Base-by-base conservation (phyloP, 2,888 invertebrate genomes). In the Pachydiplax longipennis region DNA sequence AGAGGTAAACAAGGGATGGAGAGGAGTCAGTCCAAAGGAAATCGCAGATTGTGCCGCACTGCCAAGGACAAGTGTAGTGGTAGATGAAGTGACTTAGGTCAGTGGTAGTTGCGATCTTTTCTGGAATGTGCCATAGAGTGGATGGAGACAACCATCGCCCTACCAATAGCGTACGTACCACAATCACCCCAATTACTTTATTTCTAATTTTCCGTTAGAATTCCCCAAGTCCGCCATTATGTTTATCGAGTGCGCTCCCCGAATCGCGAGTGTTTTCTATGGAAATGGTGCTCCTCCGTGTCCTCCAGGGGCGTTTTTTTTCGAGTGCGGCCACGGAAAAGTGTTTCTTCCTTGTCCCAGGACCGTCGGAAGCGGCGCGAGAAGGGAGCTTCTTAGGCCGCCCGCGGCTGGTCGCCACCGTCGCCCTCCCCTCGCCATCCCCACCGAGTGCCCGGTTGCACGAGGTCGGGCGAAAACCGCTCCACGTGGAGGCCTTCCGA, bases 401-500 rank as follows among this genome's bases (percentile, higher is more conserved):
- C 25, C 81, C 80, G 61, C 61, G 15, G 25, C 80, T 44, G 48
- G 31, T 35, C 82, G 82, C 82, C 31, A 8, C 22, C n/a, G 22
- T 35, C 61, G 58, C 61, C 87, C 8, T 40, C 53, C 92, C 91
- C 91, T 91, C 73, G 90, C 65, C 80, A 81, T 90, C 92, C 92
- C 91, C 91, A 92, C 92, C 92, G 91, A 92, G 91, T 91, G 92
- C 91, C 91, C 91, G 83, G 92, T 92, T 92, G 92, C 90, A 92
- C 92, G 92, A 92, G 92, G 92, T 92, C 92, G 92, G 92, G 87
- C 91, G 92, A 91, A 91, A 91, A 91, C 91, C 90, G 92, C 93
- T 93, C 93, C 94, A 94, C 95, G 95, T 95, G 95, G 95, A 94
- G 95, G 95, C 94, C 93, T 93, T 92, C 93, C 93, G 94, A 94